These are phyloP conservation scores for Atrina japonica DNA, from an alignment of 2,888 invertebrate genomes.

Conservation along the genomic window DNA sequence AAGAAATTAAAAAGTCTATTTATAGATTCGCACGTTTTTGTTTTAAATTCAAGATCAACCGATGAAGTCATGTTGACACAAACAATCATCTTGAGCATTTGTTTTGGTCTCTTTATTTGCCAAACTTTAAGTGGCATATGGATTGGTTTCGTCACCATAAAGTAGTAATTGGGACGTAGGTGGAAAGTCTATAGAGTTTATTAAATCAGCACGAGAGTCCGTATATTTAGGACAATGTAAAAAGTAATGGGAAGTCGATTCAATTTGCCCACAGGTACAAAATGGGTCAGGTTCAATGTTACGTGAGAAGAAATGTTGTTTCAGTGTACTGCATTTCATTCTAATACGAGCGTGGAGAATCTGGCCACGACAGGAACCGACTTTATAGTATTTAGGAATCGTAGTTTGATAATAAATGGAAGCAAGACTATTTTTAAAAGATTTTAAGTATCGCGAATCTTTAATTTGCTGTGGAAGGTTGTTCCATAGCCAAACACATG, in stretches of 20 bases:
- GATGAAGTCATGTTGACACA: too few species aligned
- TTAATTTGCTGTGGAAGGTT: not conserved
- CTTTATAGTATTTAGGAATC: not conserved
- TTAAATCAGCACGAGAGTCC: not conserved
- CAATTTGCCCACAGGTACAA: constrained; percentile 2
- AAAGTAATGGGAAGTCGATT: not conserved
- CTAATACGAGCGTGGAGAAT: constrained; percentile 10
- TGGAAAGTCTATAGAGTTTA: not conserved
- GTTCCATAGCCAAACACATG: constrained; percentile 7
- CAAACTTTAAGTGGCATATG: too few species aligned
- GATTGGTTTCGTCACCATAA: not conserved
- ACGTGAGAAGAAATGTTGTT: constrained; percentile 4
- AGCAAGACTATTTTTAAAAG: too few species aligned
- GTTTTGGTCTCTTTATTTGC: too few species aligned
- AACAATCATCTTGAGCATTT: too few species aligned
- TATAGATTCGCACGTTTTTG: too few species aligned
- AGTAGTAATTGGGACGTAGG: not conserved
- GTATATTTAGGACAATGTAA: not conserved
- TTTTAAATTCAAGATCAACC: too few species aligned
- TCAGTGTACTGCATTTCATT: constrained; percentile 19
- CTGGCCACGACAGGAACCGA: not conserved
- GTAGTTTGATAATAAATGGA: not conserved
- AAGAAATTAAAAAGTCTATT: too few species aligned
- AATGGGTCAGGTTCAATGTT: constrained; percentile 8
- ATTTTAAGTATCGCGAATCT: too few species aligned